Base-by-base conservation (phyloP, 2,113 vertebrate genomes). In the Lutjanus erythropterus region DNA sequence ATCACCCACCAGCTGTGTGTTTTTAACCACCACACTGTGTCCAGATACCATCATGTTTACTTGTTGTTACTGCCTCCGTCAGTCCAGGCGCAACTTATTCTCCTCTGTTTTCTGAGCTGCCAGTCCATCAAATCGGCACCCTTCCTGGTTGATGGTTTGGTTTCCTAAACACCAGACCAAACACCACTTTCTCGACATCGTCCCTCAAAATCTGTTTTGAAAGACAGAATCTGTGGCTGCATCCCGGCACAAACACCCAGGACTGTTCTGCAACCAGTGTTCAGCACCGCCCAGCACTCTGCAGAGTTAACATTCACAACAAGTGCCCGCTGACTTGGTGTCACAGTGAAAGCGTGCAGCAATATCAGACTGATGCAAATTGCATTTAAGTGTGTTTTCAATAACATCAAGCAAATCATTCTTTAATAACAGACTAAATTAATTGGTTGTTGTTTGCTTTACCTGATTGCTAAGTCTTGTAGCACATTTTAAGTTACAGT, bases 251-350 rank as follows among this genome's bases (percentile, higher is more conserved):
- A 44, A 74, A 46, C 44, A 81, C 35, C 31, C 25, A 4, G 50
- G 4, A 7, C 52, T 27, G 50, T 31, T 67, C 39, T 19, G 16
- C 52, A 5, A 4, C 52, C 19, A 12, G 19, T 27, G n/a, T 31
- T 46, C 71, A 70, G 65, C 65, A 31, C 64, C 39, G 49, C 47
- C 71, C 49, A 55, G 71, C 65, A 70, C 56, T 55, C 71, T 27
- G 19, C 50, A 29, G 49, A 64, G 52, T 73, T 67, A 25, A 60
- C 42, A 60, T 59, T 60, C 52, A 46, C 64, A 69, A 15, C 58
- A 75, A 49, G 41, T 29, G 11, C 50, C 41, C 12, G 0, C 42
- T 76, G 71, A 74, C n/a, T 53, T n/a, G 15, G 23, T 27, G 23
- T 58, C 11, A 41, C 47, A 9, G 50, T 42, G 59, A 31, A 37